Conservation (phyloP, 2,797 vertebrate genomes). For the Rhabdomys pumilio region DNA sequence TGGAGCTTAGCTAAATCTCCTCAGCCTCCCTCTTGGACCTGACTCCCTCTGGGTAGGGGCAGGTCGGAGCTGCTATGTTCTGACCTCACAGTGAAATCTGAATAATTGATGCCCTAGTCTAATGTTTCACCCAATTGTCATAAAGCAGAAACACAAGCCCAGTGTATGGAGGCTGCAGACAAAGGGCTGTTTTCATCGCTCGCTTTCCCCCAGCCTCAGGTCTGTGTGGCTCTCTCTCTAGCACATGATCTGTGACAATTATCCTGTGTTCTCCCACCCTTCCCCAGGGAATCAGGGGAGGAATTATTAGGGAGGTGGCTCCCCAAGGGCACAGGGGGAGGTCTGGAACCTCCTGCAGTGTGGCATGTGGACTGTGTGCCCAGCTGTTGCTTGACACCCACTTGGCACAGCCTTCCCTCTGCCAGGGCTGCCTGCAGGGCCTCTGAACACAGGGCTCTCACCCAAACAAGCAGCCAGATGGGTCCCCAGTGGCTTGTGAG, state of each 20-base stretch:
- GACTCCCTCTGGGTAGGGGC: constrained; percentile 30
- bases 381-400: constrained; percentile 70
- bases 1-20: neutral
- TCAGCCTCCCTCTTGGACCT: neutral
- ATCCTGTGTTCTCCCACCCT: constrained; percentile 77
- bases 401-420: constrained; percentile 28
- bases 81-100: constrained; percentile 76
- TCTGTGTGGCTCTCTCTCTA: constrained; percentile 66
- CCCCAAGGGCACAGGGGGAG: neutral
- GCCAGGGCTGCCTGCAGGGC: constrained; percentile 33
- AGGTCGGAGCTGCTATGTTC: neutral
- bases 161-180: constrained; percentile 76
- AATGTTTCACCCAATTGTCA: constrained; percentile 83
- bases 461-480: constrained; percentile 60
- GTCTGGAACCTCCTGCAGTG: neutral
- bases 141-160: constrained; percentile 83
- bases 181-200: constrained; percentile 82
- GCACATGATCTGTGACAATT: constrained; percentile 79
- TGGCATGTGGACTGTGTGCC: constrained; percentile 60
- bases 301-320: constrained; percentile 59
- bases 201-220: constrained; percentile 65
- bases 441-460: constrained; percentile 44
- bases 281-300: constrained; percentile 1
- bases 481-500: neutral
- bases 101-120: constrained; percentile 83